phyloP scores from a whole-genome alignment of 2,113 vertebrate species.

The Dasyornis broadbenti region DNA sequence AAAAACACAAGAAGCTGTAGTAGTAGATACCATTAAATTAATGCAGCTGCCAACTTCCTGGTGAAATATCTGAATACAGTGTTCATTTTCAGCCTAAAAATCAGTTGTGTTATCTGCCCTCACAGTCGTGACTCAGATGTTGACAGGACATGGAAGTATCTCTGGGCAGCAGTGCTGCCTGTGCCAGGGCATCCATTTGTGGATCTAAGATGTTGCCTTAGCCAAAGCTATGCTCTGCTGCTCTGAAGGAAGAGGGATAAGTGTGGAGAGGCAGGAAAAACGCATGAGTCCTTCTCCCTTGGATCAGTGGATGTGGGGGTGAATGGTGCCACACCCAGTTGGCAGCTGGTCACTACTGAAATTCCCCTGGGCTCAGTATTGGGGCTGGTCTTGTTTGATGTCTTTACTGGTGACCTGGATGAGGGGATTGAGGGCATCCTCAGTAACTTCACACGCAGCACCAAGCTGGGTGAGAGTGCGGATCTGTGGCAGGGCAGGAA shows the following conservation, averaged over 20 bases:
- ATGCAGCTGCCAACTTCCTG: background rate
- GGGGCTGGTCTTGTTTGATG: background rate
- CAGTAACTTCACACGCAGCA: background rate
- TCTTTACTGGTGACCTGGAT: background rate
- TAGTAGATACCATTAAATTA: background rate
- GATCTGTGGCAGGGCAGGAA: background rate
- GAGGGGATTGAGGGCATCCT: no score
- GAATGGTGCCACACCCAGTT: background rate
- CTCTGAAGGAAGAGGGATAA: background rate
- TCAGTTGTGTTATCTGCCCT: background rate
- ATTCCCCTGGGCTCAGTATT: background rate
- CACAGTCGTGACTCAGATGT: background rate
- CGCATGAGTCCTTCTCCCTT: background rate
- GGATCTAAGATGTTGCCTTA: background rate
- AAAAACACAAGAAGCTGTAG: background rate
- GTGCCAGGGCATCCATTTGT: background rate
- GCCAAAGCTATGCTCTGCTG: background rate
- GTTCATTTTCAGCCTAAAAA: background rate
- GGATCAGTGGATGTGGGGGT: background rate
- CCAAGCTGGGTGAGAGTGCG: background rate
- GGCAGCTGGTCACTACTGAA: background rate
- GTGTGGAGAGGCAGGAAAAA: background rate
- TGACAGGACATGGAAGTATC: background rate
- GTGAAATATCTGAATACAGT: background rate
- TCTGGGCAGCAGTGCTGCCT: background rate